phyloP scores from a whole-genome alignment of 2,113 vertebrate genomes.

The Psophia crepitans region DNA sequence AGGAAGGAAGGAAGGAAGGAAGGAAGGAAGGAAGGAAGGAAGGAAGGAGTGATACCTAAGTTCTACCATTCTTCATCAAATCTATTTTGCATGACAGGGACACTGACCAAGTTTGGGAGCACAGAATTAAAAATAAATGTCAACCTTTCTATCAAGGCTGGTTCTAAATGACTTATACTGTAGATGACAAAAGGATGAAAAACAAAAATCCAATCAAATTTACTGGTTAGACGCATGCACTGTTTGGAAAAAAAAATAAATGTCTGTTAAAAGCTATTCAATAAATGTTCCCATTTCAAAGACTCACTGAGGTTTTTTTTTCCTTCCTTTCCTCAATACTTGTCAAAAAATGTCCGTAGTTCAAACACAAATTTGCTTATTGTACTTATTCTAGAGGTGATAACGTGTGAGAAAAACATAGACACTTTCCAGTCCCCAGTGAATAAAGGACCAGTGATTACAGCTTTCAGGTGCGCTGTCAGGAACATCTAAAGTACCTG shows the following conservation, averaged over 20 bases:
- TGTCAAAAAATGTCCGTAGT: background rate
- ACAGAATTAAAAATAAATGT: background rate
- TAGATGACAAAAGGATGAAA: background rate
- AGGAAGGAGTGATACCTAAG: background rate
- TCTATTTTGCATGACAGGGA: background rate
- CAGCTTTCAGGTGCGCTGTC: background rate
- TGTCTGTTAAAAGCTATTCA: background rate
- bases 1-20: accelerated
- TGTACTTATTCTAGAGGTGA: background rate
- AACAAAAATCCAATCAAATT: background rate
- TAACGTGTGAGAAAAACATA: background rate
- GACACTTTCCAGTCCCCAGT: accelerated
- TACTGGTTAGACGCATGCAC: background rate
- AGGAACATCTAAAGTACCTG: background rate
- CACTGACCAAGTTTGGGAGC: background rate
- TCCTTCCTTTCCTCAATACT: background rate
- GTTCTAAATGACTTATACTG: background rate
- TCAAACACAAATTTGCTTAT: background rate
- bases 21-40: accelerated
- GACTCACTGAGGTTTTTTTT: background rate
- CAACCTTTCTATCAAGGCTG: background rate
- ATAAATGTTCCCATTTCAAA: background rate
- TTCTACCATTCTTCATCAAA: background rate
- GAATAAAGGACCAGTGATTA: background rate
- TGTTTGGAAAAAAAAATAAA: background rate